phyloP scores from a whole-genome alignment of 2,888 invertebrate species.

The Cephonodes hylas region DNA sequence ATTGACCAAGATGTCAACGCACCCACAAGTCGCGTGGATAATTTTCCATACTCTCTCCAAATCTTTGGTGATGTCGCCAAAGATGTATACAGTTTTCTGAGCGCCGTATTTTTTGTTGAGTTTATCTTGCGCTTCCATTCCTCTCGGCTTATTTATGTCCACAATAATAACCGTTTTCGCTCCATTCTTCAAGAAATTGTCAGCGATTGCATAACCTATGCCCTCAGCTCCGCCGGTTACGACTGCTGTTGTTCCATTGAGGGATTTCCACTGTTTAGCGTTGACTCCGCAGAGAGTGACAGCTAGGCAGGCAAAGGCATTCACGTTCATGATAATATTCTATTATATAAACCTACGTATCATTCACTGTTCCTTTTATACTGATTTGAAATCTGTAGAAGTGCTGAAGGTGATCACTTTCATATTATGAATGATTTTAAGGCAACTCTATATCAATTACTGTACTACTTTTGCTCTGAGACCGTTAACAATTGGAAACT shows the following conservation, averaged over 20 bases:
- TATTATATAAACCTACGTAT: too few species aligned
- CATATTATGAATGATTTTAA: too few species aligned
- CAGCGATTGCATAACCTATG: constrained; percentile 65
- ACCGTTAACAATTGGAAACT: too few species aligned
- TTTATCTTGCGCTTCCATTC: constrained; percentile 51
- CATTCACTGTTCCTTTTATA: too few species aligned
- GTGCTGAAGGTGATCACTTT: too few species aligned
- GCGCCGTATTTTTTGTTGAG: constrained; percentile 63
- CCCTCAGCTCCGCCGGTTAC: constrained; percentile 74
- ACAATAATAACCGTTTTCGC: constrained; percentile 31
- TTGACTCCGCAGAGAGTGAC: neutral
- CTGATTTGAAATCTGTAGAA: too few species aligned
- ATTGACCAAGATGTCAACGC: constrained; percentile 61
- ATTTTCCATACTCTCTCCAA: constrained; percentile 54
- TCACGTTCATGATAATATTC: too few species aligned
- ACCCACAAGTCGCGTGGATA: constrained; percentile 38
- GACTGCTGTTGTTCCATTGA: constrained; percentile 9
- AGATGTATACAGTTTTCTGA: constrained; percentile 61
- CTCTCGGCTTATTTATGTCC: constrained; percentile 31
- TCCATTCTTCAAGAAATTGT: constrained; percentile 61
- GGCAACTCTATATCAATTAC: too few species aligned
- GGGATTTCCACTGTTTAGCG: neutral
- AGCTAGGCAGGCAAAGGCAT: too few species aligned
- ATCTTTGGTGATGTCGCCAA: constrained; percentile 70
- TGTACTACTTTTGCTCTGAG: too few species aligned